Conservation (phyloP, 2,797 vertebrate species). For the Rhinatrema bivittatum region DNA sequence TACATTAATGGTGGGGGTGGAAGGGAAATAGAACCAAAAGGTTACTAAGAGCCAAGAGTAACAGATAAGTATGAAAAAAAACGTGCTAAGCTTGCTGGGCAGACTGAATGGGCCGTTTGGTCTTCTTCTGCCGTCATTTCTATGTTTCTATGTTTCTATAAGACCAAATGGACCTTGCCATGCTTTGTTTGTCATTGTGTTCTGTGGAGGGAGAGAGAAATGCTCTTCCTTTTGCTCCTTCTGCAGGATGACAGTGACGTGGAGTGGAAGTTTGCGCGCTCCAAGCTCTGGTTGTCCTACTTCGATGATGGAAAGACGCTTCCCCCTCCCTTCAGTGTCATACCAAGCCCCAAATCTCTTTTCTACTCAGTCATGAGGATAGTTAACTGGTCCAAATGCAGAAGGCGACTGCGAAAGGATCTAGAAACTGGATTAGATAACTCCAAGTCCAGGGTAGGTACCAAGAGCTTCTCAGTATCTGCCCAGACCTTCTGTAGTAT, state of each 20-base stretch:
- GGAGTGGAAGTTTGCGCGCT: slow-evolving; percentile 94
- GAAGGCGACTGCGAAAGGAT: slow-evolving; percentile 64
- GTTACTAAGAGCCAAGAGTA: no score
- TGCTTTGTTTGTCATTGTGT: no score
- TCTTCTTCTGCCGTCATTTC: no score
- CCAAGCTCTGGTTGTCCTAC: slow-evolving; percentile 93
- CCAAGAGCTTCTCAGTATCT: background rate
- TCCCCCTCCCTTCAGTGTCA: slow-evolving; percentile 88
- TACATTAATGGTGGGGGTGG: no score
- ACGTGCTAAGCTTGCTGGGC: no score
- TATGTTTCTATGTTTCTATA: no score
- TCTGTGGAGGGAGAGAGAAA: no score
- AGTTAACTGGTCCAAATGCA: slow-evolving; percentile 61
- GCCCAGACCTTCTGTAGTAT: background rate
- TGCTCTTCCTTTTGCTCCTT: slow-evolving; percentile 12
- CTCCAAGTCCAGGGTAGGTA: slow-evolving; percentile 75
- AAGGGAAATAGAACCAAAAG: no score
- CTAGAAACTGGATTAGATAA: slow-evolving; percentile 72
- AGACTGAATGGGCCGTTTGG: no score
- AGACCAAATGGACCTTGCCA: no score
- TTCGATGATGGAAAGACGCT: slow-evolving; percentile 84
- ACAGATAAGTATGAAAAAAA: no score
- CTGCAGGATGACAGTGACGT: slow-evolving; percentile 87
- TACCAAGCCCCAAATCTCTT: slow-evolving; percentile 82
- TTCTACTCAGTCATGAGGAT: slow-evolving; percentile 64